Evolutionary conservation across 1,140 invertebrate species (phyloP).

Genomic region (Brachionus sp.): DNA sequence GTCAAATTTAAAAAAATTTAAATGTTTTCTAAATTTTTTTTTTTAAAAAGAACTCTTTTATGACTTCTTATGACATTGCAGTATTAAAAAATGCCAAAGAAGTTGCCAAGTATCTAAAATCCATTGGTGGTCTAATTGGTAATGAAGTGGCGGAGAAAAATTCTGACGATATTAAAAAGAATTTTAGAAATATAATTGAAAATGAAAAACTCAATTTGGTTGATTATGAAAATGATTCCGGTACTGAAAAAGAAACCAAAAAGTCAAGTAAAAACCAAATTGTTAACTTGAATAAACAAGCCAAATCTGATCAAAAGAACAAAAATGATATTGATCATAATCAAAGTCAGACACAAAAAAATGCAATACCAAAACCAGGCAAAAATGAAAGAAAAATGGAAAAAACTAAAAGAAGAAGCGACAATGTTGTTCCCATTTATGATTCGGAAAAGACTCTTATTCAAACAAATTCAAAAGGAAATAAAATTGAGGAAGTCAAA

Average conservation of each 20-base stretch:
- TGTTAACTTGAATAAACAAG: constrained; percentile 6
- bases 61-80: constrained; percentile 86
- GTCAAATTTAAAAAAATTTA: constrained; percentile 49
- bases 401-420: constrained; percentile 44
- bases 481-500: not conserved
- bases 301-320: not conserved
- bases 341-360: not conserved
- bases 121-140: constrained; percentile 78
- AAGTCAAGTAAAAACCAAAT: not conserved
- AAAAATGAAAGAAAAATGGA: constrained; percentile 37
- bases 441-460: not conserved
- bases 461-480: constrained; percentile 11
- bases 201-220: constrained; percentile 39
- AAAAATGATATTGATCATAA: not conserved
- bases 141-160: constrained; percentile 64
- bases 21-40: not conserved
- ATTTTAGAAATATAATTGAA: constrained; percentile 34
- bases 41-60: constrained; percentile 51
- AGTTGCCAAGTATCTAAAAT: constrained; percentile 84
- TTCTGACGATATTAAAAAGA: constrained; percentile 46
- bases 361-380: not conserved
- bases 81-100: constrained; percentile 76
- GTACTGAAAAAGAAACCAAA: constrained; percentile 48
- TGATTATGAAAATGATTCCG: constrained; percentile 49
- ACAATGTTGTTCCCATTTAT: constrained; percentile 7